These are phyloP conservation scores for Rhinoptilus africanus DNA, from an alignment of 2,113 vertebrate genomes.

Conservation along the genomic window DNA sequence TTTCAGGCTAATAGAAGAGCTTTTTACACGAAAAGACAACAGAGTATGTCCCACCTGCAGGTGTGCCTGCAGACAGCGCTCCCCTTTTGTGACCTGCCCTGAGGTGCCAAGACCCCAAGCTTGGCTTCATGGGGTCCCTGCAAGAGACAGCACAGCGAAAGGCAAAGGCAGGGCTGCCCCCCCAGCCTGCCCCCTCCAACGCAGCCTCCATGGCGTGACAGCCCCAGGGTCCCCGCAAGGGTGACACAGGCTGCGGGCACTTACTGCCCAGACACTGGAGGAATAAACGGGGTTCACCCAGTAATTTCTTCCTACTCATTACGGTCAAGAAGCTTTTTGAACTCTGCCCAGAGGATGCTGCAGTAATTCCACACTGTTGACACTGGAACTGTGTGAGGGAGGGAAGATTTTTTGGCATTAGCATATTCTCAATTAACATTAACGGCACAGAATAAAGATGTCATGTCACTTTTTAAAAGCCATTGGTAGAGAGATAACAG, in stretches of 20 bases:
- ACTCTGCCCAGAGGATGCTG: not conserved
- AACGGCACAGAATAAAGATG: not conserved
- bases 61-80: too few relatives aligned
- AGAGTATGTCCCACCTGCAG: not conserved
- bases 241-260: not conserved
- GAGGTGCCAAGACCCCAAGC: not conserved
- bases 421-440: not conserved
- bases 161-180: not conserved
- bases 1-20: not conserved
- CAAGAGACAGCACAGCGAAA: not conserved
- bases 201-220: not conserved
- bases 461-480: not conserved
- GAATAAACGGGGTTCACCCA: not conserved
- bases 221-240: not conserved
- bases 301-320: not conserved
- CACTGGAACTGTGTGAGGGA: not conserved
- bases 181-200: accelerated
- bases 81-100: not conserved
- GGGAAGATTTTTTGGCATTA: not conserved
- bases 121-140: not conserved
- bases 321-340: not conserved
- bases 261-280: not conserved
- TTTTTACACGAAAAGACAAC: not conserved
- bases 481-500: not conserved
- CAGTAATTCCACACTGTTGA: not conserved